These are phyloP conservation scores for Thamnaconus septentrionalis DNA, from an alignment of 2,113 vertebrate genomes.

Conservation along the genomic window DNA sequence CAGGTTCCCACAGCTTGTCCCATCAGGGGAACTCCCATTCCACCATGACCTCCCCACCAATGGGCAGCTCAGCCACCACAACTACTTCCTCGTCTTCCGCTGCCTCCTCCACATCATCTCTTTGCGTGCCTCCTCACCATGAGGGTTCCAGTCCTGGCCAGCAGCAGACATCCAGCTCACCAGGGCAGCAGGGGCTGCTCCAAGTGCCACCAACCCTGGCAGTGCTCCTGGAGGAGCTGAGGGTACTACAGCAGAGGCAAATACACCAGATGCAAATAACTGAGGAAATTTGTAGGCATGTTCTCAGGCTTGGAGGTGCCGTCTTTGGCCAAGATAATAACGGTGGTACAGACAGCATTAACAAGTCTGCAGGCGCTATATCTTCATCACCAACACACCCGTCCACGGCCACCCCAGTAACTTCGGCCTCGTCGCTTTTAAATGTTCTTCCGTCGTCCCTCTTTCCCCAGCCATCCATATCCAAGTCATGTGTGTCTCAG, in stretches of 20 bases:
- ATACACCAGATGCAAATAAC: constrained; percentile 96
- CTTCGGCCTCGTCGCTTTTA: constrained; percentile 58
- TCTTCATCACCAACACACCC: constrained; percentile 67
- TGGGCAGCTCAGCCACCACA: constrained; percentile 78
- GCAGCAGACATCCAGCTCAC: constrained; percentile 70
- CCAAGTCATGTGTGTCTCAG: constrained; percentile 65
- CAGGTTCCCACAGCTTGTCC: constrained; percentile 52
- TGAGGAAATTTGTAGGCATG: constrained; percentile 90
- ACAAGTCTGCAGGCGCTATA: constrained; percentile 44
- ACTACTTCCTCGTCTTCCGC: constrained; percentile 74
- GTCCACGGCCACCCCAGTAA: constrained; percentile 48
- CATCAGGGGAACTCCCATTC: constrained; percentile 72
- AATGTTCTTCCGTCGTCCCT: constrained; percentile 68
- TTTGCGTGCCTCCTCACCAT: constrained; percentile 57
- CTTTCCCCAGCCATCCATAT: constrained; percentile 61
- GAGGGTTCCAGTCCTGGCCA: constrained; percentile 72
- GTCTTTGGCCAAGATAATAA: constrained; percentile 75
- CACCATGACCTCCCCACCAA: constrained; percentile 77
- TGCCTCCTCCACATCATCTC: constrained; percentile 68
- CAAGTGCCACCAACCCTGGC: constrained; percentile 77
- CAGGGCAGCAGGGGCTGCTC: constrained; percentile 56
- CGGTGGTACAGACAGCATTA: constrained; percentile 44
- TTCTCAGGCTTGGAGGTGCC: constrained; percentile 82
- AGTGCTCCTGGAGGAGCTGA: constrained; percentile 87
- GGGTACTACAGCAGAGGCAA: constrained; percentile 88